A percentile compares a stretch with the other conserved stretches of the same genome.
phyloP scores from a whole-genome alignment of 1,140 invertebrate species.

The Mizuhopecten yessoensis region DNA sequence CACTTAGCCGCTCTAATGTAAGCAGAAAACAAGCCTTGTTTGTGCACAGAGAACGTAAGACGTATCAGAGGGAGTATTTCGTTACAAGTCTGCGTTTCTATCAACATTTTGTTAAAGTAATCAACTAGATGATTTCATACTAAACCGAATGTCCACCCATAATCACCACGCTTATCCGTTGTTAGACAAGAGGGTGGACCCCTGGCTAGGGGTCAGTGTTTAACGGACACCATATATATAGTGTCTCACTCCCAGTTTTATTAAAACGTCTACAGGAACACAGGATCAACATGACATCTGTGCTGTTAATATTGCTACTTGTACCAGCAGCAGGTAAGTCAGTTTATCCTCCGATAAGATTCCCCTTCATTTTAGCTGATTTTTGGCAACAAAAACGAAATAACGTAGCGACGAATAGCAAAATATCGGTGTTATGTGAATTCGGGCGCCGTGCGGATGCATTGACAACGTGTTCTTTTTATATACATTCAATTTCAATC shows the following conservation, averaged over 20 bases:
- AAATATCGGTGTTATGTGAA: too few relatives aligned
- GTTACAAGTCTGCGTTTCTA: background rate
- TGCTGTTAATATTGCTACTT: background rate
- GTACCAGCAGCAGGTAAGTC: background rate
- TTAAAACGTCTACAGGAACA: background rate
- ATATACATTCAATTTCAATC: too few relatives aligned
- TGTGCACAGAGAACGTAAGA: too few relatives aligned
- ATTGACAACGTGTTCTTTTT: too few relatives aligned
- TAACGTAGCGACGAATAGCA: too few relatives aligned
- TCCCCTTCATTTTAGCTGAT: too few relatives aligned
- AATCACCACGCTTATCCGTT: background rate
- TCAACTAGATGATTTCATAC: background rate
- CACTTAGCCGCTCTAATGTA: too few relatives aligned
- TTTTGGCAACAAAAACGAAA: too few relatives aligned
- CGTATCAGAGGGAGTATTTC: background rate
- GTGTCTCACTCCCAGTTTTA: background rate
- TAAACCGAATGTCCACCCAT: background rate
- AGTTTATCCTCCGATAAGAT: background rate
- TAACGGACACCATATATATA: background rate
- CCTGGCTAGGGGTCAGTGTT: background rate
- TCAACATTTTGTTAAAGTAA: background rate
- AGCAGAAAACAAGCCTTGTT: too few relatives aligned
- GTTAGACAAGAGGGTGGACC: slow-evolving; percentile 24
- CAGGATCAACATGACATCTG: background rate
- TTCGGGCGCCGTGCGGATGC: too few relatives aligned